Base-by-base conservation (phyloP, 2,797 vertebrate species). In the Acrossocheilus fasciatus region DNA sequence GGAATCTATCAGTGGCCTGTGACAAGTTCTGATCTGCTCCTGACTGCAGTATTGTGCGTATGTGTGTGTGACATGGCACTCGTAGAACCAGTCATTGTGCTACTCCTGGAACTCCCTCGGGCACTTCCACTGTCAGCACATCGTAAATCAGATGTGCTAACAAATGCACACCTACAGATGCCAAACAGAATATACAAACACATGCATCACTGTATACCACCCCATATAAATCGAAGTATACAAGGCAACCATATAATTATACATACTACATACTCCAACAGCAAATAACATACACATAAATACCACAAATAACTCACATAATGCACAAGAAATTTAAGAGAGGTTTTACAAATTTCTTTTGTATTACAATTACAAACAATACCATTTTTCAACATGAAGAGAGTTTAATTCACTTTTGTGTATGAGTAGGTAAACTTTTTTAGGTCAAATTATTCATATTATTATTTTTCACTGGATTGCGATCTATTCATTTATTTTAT, bases 1-100 rank as follows among this genome's bases (percentile, higher is more conserved):
- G 85, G 86, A 77, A 77, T 84, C 89, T 92, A 82, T 92, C 86
- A 87, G 80, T 86, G 52, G 84, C 68, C 39, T 34, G 26, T 86
- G 87, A 87, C 87, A 86, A 88, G 88, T 82, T 85, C 74, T 73
- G 34, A 62, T 87, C 77, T 86, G 86, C 66, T 90, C 76, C 41
- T 81, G 45, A 79, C 30, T 66, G 34, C 36, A 30, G 69, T 66
- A 26, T 52, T n/a, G 26, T 45, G 83, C 50, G 72, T 59, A 23
- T 70, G 39, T 76, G 70, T 50, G n/a, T 43, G 26, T 75, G 70
- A 69, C 50, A 86, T 76, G 45, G 9, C 47, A 76, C 83, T 83
- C 26, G 57, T 36, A 74, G 70, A 82, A 54, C 54, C 77, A 59
- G 73, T 87, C 74, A 70, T 83, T 70, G 78, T 85, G 69, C n/a